Percentiles rank a stretch among this genome's conserved stretches.
phyloP scores from a whole-genome alignment of 2,113 vertebrate species.

The rabbit (Oryctolagus cuniculus) region DNA sequence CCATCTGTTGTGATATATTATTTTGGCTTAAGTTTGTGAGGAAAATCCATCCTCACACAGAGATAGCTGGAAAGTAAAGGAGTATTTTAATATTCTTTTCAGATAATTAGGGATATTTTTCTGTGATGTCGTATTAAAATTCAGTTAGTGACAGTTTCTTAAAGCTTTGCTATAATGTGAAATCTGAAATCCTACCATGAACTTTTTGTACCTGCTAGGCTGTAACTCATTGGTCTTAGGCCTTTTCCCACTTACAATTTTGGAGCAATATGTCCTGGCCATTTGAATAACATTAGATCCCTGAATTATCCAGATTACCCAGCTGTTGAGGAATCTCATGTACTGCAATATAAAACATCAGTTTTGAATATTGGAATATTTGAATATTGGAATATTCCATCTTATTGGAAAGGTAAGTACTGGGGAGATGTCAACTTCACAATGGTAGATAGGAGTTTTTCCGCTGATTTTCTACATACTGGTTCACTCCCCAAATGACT shows the following conservation, averaged over 20 bases:
- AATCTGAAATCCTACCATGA: neutral
- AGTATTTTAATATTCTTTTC: neutral
- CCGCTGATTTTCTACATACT: neutral
- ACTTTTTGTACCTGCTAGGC: neutral
- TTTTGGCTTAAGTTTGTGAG: constrained; percentile 32
- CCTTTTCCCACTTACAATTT: too few relatives aligned
- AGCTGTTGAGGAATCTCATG: neutral
- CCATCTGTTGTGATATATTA: neutral
- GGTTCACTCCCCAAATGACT: too few relatives aligned
- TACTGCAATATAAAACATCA: neutral
- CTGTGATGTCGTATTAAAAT: neutral
- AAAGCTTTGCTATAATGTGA: neutral
- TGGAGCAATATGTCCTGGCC: accelerated
- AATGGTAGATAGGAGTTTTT: neutral
- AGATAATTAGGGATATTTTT: neutral
- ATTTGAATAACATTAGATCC: neutral
- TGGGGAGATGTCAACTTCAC: neutral
- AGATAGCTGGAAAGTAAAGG: neutral
- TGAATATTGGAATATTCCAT: too few relatives aligned
- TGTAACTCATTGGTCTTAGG: neutral
- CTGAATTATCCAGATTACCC: neutral
- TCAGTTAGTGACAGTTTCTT: neutral
- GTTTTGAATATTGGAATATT: too few relatives aligned
- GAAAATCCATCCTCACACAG: neutral
- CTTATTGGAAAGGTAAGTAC: neutral